phyloP scores from a whole-genome alignment of 2,797 vertebrate genomes.

The Cercopithecus diana region DNA sequence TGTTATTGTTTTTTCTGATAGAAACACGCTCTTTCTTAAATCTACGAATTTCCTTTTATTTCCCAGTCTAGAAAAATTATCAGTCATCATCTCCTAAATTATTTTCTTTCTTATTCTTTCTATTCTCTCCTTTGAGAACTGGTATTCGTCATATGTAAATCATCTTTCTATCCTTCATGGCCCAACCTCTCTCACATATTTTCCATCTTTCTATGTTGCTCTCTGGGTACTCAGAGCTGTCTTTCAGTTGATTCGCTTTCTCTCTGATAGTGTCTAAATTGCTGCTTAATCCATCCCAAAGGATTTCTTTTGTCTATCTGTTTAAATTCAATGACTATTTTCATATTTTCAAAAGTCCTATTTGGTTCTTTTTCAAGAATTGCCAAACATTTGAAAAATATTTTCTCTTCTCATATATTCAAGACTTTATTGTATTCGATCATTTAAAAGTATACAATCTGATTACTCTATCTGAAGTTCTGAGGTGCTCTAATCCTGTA shows the following conservation, averaged over 20 bases:
- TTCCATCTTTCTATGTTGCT: not conserved
- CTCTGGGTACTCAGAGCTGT: not conserved
- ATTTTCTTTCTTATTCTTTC: not conserved
- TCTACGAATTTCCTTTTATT: not conserved
- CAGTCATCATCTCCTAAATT: not conserved
- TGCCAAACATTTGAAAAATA: not conserved
- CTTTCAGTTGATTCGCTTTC: not conserved
- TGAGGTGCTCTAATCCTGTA: not conserved
- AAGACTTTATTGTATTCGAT: not conserved
- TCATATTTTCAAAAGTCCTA: not conserved
- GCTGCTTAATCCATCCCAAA: not conserved
- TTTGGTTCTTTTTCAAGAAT: not conserved
- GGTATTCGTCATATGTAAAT: not conserved
- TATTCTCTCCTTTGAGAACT: not conserved
- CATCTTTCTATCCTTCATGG: not conserved
- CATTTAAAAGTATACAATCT: not conserved
- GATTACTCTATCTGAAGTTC: not conserved
- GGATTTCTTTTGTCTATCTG: not conserved
- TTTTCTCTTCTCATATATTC: not conserved
- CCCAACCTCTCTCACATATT: not conserved
- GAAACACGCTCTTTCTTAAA: not conserved
- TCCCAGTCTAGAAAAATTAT: not conserved
- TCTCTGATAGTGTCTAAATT: not conserved
- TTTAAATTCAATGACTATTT: not conserved
- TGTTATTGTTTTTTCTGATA: not conserved